Base-by-base conservation (phyloP, 2,113 vertebrate species). In the Limanda limanda region DNA sequence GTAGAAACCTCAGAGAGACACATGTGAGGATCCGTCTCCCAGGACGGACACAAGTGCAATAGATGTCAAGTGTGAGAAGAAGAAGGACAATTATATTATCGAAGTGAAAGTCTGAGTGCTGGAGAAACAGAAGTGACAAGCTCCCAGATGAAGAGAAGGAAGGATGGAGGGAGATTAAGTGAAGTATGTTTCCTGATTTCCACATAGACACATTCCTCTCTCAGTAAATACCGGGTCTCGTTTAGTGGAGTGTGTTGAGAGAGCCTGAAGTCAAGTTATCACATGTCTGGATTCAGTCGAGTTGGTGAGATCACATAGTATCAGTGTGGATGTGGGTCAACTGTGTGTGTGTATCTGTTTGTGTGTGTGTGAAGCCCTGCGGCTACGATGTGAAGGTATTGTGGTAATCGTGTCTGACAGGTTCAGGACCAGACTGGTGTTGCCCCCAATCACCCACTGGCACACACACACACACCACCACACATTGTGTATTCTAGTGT, bases 191-290 rank as follows among this genome's bases (percentile, higher is more conserved):
- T 21, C 51, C 73, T 64, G 17, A 59, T 54, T 18, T 23, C 31
- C 31, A 31, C 31, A 31, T 7, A n/a, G n/a, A n/a, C n/a, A n/a
- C n/a, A n/a, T n/a, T n/a, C n/a, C n/a, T n/a, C n/a, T 31, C 31
- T 31, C 31, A 7, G 31, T 31, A 31, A 6, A 6, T 61, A 2
- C n/a, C 3, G 3, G 18, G 21, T 31, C 68, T 25, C 13, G 2
- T 2, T 24, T 65, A 31, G 55, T 13, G 45, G 25, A 47, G 35
- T 40, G 47, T 52, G 23, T 74, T 45, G 60, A 40, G 64, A n/a
- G n/a, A 77, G 77, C 85, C 81, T 57, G 51, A 14, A 87, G 86
- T 76, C 66, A 65, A 42, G 80, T 74, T 78, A 68, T 83, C 83
- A 82, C 68, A 67, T 72, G 71, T 74, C 70, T 76, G 59, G 76